phyloP scores from a whole-genome alignment of 2,888 invertebrate species.

The Lycia hirtaria region DNA sequence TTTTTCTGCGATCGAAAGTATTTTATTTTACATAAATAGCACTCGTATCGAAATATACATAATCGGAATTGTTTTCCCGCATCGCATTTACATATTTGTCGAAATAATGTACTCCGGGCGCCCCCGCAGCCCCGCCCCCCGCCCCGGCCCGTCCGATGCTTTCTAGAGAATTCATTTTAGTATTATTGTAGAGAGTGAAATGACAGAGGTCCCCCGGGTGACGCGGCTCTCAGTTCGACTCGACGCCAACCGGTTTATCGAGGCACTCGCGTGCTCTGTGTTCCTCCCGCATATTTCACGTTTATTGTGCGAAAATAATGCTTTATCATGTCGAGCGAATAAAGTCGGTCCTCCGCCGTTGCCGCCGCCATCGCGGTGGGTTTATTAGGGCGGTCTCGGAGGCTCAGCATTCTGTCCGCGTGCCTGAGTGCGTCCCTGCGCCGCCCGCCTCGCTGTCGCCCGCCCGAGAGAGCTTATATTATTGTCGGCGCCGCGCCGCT shows the following conservation, averaged over 20 bases:
- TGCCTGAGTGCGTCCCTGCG: background rate
- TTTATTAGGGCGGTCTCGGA: constrained; percentile 3
- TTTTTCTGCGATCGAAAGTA: constrained; percentile 4
- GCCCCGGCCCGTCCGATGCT: no score
- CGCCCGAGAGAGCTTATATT: constrained; percentile 3
- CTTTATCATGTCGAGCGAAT: constrained; percentile 17
- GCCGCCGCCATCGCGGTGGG: no score
- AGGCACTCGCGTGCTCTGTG: background rate
- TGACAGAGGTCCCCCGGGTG: background rate
- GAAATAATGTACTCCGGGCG: background rate
- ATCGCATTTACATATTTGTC: constrained; percentile 6
- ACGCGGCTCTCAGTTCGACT: background rate
- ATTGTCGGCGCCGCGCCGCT: constrained; percentile 17
- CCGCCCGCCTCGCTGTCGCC: background rate
- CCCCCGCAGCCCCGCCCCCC: no score
- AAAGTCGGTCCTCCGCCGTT: background rate
- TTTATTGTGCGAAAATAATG: constrained; percentile 21
- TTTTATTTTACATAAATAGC: constrained; percentile 1
- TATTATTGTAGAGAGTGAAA: background rate
- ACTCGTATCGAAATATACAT: constrained; percentile 2
- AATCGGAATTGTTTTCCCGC: constrained; percentile 4
- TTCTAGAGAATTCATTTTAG: background rate
- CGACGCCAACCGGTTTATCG: background rate
- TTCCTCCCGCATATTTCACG: constrained; percentile 14
- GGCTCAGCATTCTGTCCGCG: constrained; percentile 6